Evolutionary conservation across 2,113 vertebrate genomes (phyloP).

Genomic region (Seriola quinqueradiata): DNA sequence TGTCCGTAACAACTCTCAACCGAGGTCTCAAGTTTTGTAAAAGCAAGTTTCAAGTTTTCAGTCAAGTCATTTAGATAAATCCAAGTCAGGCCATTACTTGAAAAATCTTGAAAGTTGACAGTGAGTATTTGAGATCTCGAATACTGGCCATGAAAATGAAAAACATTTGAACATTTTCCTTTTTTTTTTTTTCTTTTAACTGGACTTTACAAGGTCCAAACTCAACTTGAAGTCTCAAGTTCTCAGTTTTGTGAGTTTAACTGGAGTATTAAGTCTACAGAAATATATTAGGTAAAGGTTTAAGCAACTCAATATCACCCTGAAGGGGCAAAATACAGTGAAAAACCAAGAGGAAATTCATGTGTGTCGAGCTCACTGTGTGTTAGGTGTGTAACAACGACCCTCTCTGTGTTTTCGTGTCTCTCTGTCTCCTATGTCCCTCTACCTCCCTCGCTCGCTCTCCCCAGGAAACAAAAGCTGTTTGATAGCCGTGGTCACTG

Average conservation of each 20-base stretch:
- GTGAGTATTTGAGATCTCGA: not conserved
- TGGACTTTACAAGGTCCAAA: not conserved
- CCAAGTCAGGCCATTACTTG: not conserved
- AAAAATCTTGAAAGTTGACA: not conserved
- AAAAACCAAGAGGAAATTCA: conserved; percentile 14
- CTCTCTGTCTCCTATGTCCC: too few species aligned
- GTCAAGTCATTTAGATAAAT: too few species aligned
- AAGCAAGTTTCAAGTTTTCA: not conserved
- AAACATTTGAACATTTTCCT: not conserved
- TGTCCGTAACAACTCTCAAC: too few species aligned
- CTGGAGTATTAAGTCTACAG: not conserved
- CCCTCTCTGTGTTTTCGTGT: conserved; percentile 35
- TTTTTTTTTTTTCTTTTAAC: not conserved
- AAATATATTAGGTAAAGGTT: conserved; percentile 14
- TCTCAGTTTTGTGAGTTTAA: not conserved
- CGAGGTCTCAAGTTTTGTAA: not conserved
- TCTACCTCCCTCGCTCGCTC: not conserved
- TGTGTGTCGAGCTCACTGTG: conserved; percentile 12
- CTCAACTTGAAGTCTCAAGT: too few species aligned
- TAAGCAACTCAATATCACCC: not conserved
- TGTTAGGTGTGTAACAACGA: conserved; percentile 25
- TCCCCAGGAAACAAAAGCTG: conserved; percentile 40
- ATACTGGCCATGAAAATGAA: not conserved
- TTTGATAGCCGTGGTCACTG: conserved; percentile 44
- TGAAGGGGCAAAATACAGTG: not conserved